Evolutionary conservation across 1,140 invertebrate genomes (phyloP).

Genomic region (Acromyrmex echinatior): DNA sequence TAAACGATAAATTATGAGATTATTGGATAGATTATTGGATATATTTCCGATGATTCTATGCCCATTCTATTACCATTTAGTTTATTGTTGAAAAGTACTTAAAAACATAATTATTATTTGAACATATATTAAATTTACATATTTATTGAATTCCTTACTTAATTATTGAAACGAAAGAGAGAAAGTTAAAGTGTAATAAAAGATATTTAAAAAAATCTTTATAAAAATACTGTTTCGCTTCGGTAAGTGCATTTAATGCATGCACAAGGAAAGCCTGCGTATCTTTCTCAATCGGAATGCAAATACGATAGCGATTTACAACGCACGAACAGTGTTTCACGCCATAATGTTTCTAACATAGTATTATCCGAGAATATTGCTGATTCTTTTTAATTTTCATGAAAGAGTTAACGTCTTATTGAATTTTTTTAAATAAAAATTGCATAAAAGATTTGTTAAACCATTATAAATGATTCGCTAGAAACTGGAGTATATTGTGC

Average conservation of each 20-base stretch:
- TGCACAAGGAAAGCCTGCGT: slow-evolving; percentile 1
- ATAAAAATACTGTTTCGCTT: neutral
- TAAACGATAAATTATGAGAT: neutral
- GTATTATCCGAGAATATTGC: slow-evolving; percentile 1
- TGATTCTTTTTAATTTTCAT: slow-evolving; percentile 22
- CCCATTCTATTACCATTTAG: neutral
- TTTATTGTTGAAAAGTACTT: neutral
- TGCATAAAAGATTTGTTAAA: neutral
- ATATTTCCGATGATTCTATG: neutral
- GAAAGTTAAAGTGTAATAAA: neutral
- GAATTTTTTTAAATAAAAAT: slow-evolving; percentile 12
- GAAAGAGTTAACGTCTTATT: neutral
- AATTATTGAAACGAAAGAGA: neutral
- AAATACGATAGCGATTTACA: slow-evolving; percentile 50
- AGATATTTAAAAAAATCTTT: neutral
- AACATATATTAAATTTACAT: neutral
- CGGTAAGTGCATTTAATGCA: slow-evolving; percentile 8
- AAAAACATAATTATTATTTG: neutral
- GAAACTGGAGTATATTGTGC: neutral
- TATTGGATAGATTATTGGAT: neutral
- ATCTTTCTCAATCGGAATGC: slow-evolving; percentile 44
- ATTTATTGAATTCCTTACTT: neutral
- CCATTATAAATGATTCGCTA: neutral
- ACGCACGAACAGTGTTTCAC: slow-evolving; percentile 33
- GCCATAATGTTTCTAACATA: neutral